Conservation (phyloP, 2,888 invertebrate genomes). For the Melikaiella ostensackeni region DNA sequence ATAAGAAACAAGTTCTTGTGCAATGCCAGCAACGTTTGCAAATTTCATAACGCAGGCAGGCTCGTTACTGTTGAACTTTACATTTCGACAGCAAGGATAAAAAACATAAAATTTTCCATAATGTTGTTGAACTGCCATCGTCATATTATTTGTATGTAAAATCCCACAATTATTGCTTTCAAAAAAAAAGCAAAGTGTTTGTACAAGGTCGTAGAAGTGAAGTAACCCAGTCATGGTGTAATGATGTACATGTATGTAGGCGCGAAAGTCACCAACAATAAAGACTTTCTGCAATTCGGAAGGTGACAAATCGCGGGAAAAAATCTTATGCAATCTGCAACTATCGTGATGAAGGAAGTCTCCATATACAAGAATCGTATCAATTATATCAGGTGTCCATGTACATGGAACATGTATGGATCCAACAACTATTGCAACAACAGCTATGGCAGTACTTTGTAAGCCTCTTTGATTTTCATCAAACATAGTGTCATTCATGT, state of each 20-base stretch:
- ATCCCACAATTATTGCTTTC: conserved; percentile 80
- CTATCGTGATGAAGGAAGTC: conserved; percentile 80
- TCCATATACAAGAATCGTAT: conserved; percentile 82
- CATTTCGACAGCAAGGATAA: conserved; percentile 80
- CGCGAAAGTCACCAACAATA: conserved; percentile 69
- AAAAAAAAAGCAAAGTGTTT: conserved; percentile 80
- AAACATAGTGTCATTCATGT: conserved; percentile 62
- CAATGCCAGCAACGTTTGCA: conserved; percentile 62
- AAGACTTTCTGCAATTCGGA: conserved; percentile 67
- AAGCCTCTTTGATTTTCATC: conserved; percentile 59
- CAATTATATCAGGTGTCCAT: conserved; percentile 80
- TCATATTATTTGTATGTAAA: conserved; percentile 78
- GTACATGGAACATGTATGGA: conserved; percentile 79
- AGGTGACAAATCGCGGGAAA: conserved; percentile 65
- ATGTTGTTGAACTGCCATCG: conserved; percentile 80
- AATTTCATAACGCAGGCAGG: conserved; percentile 68
- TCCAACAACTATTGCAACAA: conserved; percentile 81
- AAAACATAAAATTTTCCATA: conserved; percentile 81
- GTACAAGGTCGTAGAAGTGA: conserved; percentile 61
- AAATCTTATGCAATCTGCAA: conserved; percentile 56
- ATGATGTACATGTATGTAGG: conserved; percentile 60
- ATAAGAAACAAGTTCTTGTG: conserved; percentile 62
- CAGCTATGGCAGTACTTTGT: conserved; percentile 80
- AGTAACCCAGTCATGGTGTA: conserved; percentile 67
- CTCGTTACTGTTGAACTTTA: conserved; percentile 18